phyloP scores from a whole-genome alignment of 2,888 invertebrate species.

The Torymus texanus region DNA sequence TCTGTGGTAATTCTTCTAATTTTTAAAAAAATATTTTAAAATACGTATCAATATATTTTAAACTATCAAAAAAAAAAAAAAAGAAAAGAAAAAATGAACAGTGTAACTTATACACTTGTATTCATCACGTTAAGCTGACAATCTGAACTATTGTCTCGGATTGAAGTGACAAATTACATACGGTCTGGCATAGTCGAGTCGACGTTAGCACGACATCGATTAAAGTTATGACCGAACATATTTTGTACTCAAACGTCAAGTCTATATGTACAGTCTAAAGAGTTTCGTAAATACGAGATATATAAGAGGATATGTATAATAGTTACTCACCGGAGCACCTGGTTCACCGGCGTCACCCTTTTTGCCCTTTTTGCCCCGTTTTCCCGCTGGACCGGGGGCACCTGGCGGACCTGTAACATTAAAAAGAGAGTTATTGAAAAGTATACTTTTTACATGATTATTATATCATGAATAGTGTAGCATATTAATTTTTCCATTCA shows the following conservation, averaged over 20 bases:
- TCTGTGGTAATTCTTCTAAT: too few relatives aligned
- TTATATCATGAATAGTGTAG: too few relatives aligned
- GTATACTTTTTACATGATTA: too few relatives aligned
- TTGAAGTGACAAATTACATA: constrained; percentile 16
- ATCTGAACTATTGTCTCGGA: neutral
- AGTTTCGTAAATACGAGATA: constrained; percentile 1
- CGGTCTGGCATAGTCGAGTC: neutral
- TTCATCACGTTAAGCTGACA: neutral
- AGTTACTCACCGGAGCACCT: constrained; percentile 83
- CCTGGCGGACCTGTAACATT: constrained; percentile 81
- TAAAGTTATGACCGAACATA: neutral
- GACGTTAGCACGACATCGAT: too few relatives aligned
- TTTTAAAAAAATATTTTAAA: too few relatives aligned
- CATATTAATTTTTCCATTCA: too few relatives aligned
- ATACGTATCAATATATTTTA: too few relatives aligned
- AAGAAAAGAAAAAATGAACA: too few relatives aligned
- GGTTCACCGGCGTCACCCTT: constrained; percentile 90
- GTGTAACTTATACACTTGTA: too few relatives aligned
- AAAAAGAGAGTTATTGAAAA: too few relatives aligned
- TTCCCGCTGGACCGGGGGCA: constrained; percentile 89
- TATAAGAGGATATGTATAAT: neutral
- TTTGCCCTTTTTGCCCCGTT: constrained; percentile 92
- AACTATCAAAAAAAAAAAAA: too few relatives aligned
- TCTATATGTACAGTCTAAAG: neutral
- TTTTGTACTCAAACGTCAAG: constrained; percentile 2